phyloP scores from a whole-genome alignment of 2,113 vertebrate species.

The Notechis scutatus region DNA sequence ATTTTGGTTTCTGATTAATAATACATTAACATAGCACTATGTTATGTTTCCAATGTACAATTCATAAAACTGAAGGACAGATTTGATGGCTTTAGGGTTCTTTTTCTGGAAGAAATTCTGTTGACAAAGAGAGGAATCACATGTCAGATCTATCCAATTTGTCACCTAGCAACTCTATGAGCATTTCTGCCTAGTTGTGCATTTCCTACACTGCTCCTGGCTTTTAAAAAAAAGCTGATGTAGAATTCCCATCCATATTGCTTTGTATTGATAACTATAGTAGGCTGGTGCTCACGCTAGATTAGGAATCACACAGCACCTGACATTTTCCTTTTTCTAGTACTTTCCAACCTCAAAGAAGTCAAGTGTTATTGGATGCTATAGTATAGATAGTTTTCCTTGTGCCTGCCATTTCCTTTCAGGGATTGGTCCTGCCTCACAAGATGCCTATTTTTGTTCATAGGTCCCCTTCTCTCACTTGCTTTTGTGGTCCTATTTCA shows the following conservation, averaged over 20 bases:
- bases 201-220: not conserved
- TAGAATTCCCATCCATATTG: not conserved
- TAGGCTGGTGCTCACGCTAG: not conserved
- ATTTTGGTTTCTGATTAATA: constrained; percentile 41
- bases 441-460: not conserved
- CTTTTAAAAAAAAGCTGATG: not conserved
- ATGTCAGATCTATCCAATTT: not conserved
- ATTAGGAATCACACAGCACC: not conserved
- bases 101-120: not conserved
- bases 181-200: not conserved
- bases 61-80: constrained; percentile 26
- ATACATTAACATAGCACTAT: constrained; percentile 13
- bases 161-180: not conserved
- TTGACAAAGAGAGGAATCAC: not conserved
- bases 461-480: not conserved
- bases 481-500: not conserved
- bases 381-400: not conserved
- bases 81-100: constrained; percentile 13
- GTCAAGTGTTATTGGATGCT: not conserved
- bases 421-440: not conserved
- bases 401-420: not conserved
- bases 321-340: not conserved
- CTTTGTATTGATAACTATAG: not conserved
- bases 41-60: constrained; percentile 24
- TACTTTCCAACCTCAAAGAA: not conserved